Base-by-base conservation (phyloP, 2,888 invertebrate genomes). In the Portevinia maculata region DNA sequence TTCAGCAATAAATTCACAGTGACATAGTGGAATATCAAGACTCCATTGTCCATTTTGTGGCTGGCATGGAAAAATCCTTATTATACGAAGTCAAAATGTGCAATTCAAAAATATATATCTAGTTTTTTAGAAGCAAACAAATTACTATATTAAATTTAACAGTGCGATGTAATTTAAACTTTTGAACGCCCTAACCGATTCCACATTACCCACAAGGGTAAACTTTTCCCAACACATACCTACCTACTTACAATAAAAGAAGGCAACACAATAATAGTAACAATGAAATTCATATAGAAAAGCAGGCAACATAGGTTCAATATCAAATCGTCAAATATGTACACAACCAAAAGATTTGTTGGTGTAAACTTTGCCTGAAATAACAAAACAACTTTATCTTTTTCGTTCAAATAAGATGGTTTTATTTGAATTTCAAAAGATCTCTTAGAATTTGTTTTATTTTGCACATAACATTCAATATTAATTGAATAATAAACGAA, bases 401-500 rank as follows among this genome's bases (percentile, higher is more conserved):
- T 70, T 44, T 55, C 28, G 7, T 34, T 44, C 17, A 55, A 34
- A 67, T 8, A 19, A 24, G 17, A 28, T 50, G 50, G 28, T 15
- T 17, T 13, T 11, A 17, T 9, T 9, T 15, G 6, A 24, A 37
- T 37, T 24, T 50, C 0, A 8, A 39, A 50, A 39, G 41, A 32
- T 39, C 17, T 11, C 52, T 30, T 11, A 28, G 6, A 17, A 3
- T 48, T 11, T 48, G 21, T 60, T 37, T 37, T 24, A 28, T 24
- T 41, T 13, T 39, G 19, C 11, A 13, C 1, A 15, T 24, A 70
- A 37, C n/a, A 50, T 32, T 59, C 21, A 50, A 59, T 19, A 28
- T 59, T 50, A 70, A 70, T 70, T 70, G 70, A 70, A 70, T 59
- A 70, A 70, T 59, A 70, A 59, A 59, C 28, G 50, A 70, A 24